These are phyloP conservation scores for Fukomys damarensis DNA, from an alignment of 2,113 vertebrate genomes.

Conservation along the genomic window DNA sequence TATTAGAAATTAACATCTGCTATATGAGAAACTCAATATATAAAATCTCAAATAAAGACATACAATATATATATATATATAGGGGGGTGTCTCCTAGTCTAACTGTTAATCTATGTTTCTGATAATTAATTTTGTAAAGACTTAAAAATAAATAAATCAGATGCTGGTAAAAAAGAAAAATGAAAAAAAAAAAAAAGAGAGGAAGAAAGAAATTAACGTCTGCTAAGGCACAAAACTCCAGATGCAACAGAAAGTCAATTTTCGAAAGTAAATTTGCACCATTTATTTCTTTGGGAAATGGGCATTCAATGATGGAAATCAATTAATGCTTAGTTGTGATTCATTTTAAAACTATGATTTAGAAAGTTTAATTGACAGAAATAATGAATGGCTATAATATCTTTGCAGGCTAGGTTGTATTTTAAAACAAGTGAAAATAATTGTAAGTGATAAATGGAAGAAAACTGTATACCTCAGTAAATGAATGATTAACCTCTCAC, in stretches of 20 bases:
- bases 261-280: slow-evolving; percentile 67
- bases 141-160: not conserved
- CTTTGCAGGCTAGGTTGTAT: slow-evolving; percentile 73
- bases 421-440: slow-evolving; percentile 85
- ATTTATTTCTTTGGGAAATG: slow-evolving; percentile 65
- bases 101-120: not conserved
- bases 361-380: slow-evolving; percentile 86
- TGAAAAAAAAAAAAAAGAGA: not conserved
- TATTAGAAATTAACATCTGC: slow-evolving; percentile 72
- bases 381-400: slow-evolving; percentile 80
- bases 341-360: slow-evolving; percentile 81
- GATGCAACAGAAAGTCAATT: slow-evolving; percentile 62
- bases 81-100: not conserved
- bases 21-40: not conserved
- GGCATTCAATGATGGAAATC: slow-evolving; percentile 66
- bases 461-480: slow-evolving; percentile 82
- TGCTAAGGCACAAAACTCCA: slow-evolving; percentile 61
- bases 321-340: slow-evolving; percentile 82
- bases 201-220: slow-evolving; percentile 22
- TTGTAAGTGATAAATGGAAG: slow-evolving; percentile 85
- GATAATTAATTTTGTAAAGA: not conserved
- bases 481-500: slow-evolving; percentile 86
- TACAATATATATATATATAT: too few relatives aligned
- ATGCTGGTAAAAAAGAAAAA: not conserved
- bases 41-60: not conserved